Evolutionary conservation across 2,113 vertebrate genomes (phyloP).

Genomic region (Peromyscus leucopus): DNA sequence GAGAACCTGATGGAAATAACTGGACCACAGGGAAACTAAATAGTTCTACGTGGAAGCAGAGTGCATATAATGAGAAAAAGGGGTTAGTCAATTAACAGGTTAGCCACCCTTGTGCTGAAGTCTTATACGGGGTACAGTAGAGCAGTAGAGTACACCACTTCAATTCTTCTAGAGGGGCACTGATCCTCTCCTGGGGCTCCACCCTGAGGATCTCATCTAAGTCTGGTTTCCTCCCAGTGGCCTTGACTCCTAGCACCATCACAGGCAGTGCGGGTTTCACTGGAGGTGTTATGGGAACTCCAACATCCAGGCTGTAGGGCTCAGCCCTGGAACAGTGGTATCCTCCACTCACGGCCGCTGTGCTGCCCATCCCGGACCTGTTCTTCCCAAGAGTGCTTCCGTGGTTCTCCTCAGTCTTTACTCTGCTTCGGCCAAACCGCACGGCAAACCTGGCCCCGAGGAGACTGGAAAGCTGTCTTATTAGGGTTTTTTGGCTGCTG

Average conservation of each 20-base stretch:
- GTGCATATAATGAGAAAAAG: neutral
- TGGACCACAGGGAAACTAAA: neutral
- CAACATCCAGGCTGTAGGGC: neutral
- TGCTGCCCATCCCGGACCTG: neutral
- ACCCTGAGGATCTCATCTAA: neutral
- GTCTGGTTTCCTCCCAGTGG: neutral
- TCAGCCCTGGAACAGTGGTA: neutral
- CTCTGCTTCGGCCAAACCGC: neutral
- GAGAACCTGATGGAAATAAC: neutral
- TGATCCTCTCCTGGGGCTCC: neutral
- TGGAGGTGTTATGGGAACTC: neutral
- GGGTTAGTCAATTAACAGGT: neutral
- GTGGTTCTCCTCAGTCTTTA: neutral
- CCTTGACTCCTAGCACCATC: neutral
- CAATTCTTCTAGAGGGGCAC: neutral
- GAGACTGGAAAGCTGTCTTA: neutral
- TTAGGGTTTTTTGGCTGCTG: neutral
- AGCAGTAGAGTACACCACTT: neutral
- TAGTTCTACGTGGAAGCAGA: neutral
- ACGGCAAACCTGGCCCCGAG: neutral
- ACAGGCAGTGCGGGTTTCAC: neutral
- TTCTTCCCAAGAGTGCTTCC: neutral
- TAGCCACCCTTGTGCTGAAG: neutral
- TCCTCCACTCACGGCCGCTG: neutral
- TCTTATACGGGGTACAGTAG: neutral